phyloP scores from a whole-genome alignment of 2,888 invertebrate genomes.

The Margaritifera margaritifera region DNA sequence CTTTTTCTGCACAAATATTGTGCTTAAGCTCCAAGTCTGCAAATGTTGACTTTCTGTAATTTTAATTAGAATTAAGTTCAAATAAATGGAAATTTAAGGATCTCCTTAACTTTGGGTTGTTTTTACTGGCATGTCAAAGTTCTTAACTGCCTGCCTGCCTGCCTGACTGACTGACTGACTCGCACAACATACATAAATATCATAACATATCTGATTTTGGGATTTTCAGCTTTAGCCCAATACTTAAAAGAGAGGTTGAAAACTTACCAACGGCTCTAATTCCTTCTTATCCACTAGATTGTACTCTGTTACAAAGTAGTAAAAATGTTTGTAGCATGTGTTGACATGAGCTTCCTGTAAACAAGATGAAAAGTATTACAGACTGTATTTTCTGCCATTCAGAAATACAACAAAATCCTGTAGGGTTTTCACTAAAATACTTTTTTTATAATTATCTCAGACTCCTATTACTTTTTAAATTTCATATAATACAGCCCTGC shows the following conservation, averaged over 20 bases:
- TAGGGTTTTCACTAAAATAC: neutral
- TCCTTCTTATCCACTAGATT: slow-evolving; percentile 87
- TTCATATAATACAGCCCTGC: too few relatives aligned
- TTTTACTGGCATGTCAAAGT: neutral
- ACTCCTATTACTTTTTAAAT: too few relatives aligned
- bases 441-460: too few relatives aligned
- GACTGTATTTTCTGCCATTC: neutral
- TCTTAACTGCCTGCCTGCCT: neutral
- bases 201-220: too few relatives aligned
- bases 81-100: too few relatives aligned
- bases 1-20: too few relatives aligned
- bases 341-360: slow-evolving; percentile 91
- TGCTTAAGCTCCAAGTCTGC: too few relatives aligned
- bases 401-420: neutral
- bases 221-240: neutral
- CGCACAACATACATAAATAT: too few relatives aligned
- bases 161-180: too few relatives aligned
- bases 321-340: slow-evolving; percentile 95
- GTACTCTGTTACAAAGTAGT: slow-evolving; percentile 91
- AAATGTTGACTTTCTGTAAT: too few relatives aligned
- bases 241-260: neutral
- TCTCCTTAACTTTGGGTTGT: too few relatives aligned
- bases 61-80: too few relatives aligned
- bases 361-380: neutral
- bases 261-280: slow-evolving; percentile 82